Evolutionary conservation across 1,140 invertebrate genomes (phyloP).

Genomic region (Lasioglossum baleicum): DNA sequence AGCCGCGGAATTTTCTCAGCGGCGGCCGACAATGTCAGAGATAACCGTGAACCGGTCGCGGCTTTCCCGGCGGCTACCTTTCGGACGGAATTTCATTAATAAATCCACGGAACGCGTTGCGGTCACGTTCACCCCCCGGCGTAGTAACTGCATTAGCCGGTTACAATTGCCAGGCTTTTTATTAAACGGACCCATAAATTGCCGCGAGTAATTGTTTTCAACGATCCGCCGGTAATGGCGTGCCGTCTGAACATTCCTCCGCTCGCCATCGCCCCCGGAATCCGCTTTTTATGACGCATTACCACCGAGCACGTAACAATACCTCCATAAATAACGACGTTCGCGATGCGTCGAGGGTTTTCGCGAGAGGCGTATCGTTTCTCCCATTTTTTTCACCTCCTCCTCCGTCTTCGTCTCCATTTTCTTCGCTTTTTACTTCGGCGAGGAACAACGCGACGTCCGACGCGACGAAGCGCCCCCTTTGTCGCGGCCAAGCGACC

Average conservation of each 20-base stretch:
- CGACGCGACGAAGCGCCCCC: no score
- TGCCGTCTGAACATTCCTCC: not conserved
- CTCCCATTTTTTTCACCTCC: no score
- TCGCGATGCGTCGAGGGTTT: constrained; percentile 5
- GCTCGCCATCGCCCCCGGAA: not conserved
- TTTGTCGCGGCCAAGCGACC: no score
- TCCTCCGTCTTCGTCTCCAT: no score
- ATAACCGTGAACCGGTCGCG: no score
- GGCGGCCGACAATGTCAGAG: no score
- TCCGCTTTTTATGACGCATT: constrained; percentile 44
- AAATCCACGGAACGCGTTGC: constrained; percentile 4
- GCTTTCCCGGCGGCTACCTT: no score
- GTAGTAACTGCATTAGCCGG: constrained; percentile 38
- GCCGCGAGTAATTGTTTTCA: constrained; percentile 41
- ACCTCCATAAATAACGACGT: constrained; percentile 42
- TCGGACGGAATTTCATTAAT: constrained; percentile 41
- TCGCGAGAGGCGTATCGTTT: no score
- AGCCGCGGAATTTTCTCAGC: no score
- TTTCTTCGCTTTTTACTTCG: no score
- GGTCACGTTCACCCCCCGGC: no score
- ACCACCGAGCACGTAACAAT: constrained; percentile 40
- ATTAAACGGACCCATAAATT: constrained; percentile 43
- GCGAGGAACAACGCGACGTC: no score
- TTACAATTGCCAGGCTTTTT: constrained; percentile 40
- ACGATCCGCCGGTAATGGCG: constrained; percentile 29